Base-by-base conservation (phyloP, 2,113 vertebrate genomes). In the Scophthalmus maximus region DNA sequence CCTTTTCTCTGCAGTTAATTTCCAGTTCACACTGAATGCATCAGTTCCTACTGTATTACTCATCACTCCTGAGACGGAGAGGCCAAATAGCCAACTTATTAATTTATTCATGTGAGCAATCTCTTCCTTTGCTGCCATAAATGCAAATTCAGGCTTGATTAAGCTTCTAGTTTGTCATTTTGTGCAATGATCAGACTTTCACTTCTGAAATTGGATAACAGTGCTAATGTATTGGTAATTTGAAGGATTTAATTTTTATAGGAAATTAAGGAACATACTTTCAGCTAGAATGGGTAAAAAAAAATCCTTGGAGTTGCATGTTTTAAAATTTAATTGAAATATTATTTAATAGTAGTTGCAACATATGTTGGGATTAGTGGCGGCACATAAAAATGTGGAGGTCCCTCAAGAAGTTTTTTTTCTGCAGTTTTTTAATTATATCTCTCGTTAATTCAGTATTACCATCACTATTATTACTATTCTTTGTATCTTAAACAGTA, bases 111-210 rank as follows among this genome's bases (percentile, higher is more conserved):
- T 92, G 92, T 89, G 77, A 81, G 93, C 89, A 90, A 15, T 78
- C 90, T 88, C 44, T 93, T 94, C 93, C 92, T 95, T 93, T 93
- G 90, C 83, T 47, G 73, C 83, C 89, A 93, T 87, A 94, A 95
- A 94, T 94, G 79, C 93, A 95, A 95, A 96, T 95, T 91, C 90
- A 87, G 78, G 81, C 69, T 50, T 94, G 93, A 96, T 96, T 94
- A 94, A 92, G 91, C 94, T 94, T 90, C 94, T 94, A 94, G 61
- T 95, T 6, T 95, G 95, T 94, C 84, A 94, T 95, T 96, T 95
- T 91, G 93, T 93, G 88, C 88, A 91, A 94, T 95, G 93, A 97
- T 96, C 93, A 94, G 92, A 94, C 93, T n/a, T 95, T 95, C 89
- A 95, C 93, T 95, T 94, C 93, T 90, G 88, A 92, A 93, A 70